Evolutionary conservation across 2,113 vertebrate species (phyloP), one percentile per base, ranked within the genome.

Genomic region (Chitala chitala): DNA sequence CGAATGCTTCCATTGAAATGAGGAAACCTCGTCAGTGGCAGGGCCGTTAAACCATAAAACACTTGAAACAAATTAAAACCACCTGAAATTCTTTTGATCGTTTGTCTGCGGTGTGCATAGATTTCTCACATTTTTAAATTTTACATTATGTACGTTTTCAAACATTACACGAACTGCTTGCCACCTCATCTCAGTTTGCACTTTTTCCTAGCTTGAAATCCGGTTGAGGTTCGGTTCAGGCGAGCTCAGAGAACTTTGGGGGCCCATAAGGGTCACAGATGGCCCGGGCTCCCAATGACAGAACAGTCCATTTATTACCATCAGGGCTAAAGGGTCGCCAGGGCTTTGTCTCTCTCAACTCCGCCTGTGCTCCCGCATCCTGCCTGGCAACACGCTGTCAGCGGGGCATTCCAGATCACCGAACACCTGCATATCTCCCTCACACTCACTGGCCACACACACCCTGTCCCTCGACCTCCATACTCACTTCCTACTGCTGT

Each of bases 231-330:
- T 63, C 61, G 15, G 38, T 48, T 58, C 29, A 42, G 59, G 72
- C 46, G 63, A 63, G 31, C 38, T 33, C 33, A 48, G 29, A 69
- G 53, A 26, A 24, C 66, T 31, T 74, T 65, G 76, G 65, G 73
- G 77, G 26, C 73, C 48, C 33, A 55, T 56, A 78, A 76, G 76
- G 71, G 77, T 76, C 81, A 80, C 81, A 82, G 78, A 82, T 80
- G 81, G 78, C 75, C 75, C 66, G 75, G 71, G 40, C 55, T 17
- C 7, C 54, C 55, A 54, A 31, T 61, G 55, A 48, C 54, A 72
- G 71, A 61, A 73, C 75, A 77, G 75, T 77, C 80, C 79, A 82
- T 82, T 82, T 79, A 82, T 82, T 78, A 80, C 77, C 73, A 80
- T 82, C 81, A 82, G 79, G 79, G 80, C 77, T 77, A 75, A 77